Base-by-base conservation (phyloP, 92 coral and sea anemone genomes). In the Zoanthus sansibaricus region DNA sequence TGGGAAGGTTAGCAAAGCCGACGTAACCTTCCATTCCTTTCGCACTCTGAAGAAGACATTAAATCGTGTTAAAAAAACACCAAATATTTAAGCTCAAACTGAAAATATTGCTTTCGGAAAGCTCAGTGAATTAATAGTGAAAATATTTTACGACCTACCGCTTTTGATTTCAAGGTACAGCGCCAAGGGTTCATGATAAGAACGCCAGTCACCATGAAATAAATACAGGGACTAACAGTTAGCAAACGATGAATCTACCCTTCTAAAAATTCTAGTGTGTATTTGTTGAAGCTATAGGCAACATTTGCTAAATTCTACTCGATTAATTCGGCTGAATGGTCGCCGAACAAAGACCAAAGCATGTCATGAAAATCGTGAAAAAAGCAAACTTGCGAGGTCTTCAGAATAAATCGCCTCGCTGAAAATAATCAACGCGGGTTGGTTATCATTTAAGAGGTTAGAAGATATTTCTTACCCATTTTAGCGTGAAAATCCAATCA, bases 1-100 rank as follows among this genome's bases (percentile, higher is more conserved):
- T 97, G 7, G 99, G 99, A 72, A 97, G 96, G 83, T 97, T 97
- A 42, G 99, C 99, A 79, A 97, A 97, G 0, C 99, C 99, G 2
- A 97, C 99, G 77, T 97, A 97, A 18, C 98, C 99, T 69, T 97
- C 99, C 93, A 97, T 96, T 54, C 98, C 98, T 72, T 97, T 97
- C 2, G 95, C 98, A 91, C 96, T 94, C 99, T 97, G 89, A 33
- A 30, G 64, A 31, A 20, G 54, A 77, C 21, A 84, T 16, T 20
- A 62, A 62, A 62, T 33, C 14, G 56, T 25, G 25, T 51, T 14
- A 77, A 7, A 21, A 25, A 9, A 30, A 25, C 9, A 30, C 45
- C 66, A 46, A 56, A 72, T 58, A 30, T 74, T 70, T 42, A 3
- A 87, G 54, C 9, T 59, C 14, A 10, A 31, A 79, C 14, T 18